Conservation (phyloP, 2,888 invertebrate species). For the Neuroscelio doddi region DNA sequence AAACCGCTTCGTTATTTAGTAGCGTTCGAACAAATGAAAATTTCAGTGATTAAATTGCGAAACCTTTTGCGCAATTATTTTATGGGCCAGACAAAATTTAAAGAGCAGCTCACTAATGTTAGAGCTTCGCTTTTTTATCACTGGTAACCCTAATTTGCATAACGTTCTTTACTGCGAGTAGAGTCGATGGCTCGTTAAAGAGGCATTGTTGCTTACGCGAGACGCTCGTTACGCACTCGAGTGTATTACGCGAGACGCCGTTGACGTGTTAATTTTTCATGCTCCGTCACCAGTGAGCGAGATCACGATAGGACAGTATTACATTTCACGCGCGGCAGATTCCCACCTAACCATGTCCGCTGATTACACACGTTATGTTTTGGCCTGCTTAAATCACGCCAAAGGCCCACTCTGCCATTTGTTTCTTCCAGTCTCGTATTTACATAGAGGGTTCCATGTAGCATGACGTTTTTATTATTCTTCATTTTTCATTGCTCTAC, state of each 20-base stretch:
- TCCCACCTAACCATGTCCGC: conserved; percentile 46
- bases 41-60: too few relatives aligned
- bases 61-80: too few relatives aligned
- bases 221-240: conserved; percentile 37
- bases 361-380: conserved; percentile 35
- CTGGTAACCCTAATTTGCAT: not conserved
- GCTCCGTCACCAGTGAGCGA: conserved; percentile 37
- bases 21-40: too few relatives aligned
- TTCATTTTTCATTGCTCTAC: conserved; percentile 4
- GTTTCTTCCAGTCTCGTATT: conserved; percentile 4
- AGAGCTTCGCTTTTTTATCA: not conserved
- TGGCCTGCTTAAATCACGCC: conserved; percentile 19
- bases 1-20: too few relatives aligned
- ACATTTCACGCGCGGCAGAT: conserved; percentile 47
- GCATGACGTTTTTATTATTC: not conserved
- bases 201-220: conserved; percentile 8
- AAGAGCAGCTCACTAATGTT: too few relatives aligned
- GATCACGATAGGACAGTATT: conserved; percentile 44
- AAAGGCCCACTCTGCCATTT: conserved; percentile 2
- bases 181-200: not conserved
- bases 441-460: conserved; percentile 9
- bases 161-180: not conserved
- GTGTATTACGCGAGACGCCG: conserved; percentile 42
- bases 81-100: too few relatives aligned
- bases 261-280: conserved; percentile 45